Base-by-base conservation (phyloP, 2,113 vertebrate species). In the Misgurnus mizolepis region DNA sequence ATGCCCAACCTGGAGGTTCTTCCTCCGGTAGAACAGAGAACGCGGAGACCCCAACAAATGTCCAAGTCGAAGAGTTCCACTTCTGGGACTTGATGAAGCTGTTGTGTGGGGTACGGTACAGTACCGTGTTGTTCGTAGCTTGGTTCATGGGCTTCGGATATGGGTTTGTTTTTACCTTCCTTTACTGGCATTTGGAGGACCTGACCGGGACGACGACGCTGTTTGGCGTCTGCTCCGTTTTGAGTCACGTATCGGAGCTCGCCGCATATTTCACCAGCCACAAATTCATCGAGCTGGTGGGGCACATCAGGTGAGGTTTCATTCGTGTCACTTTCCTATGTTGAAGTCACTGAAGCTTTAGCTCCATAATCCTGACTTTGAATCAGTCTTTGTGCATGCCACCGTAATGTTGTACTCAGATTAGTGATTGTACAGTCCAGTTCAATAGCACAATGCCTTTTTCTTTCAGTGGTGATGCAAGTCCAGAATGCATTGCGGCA, bases 131-230 rank as follows among this genome's bases (percentile, higher is more conserved):
- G 10, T 98, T 97, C 0, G 97, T 99, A 47, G 97, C 97, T 0
- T 98, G 97, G 97, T 99, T 99, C 87, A 99, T 99, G 97, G 97
- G 97, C 0, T 99, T 99, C 62, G 96, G 97, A 1, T 98, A 99
- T 4, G 97, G 97, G 83, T 99, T 97, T 18, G 96, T 99, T 66
- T 99, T 99, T 89, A 99, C 94, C 82, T 99, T 99, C 86, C 95
- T 99, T 53, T 98, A 96, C 89, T 99, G 97, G 97, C 97, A 99
- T 85, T 81, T 98, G 85, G 91, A 97, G 89, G 97, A 99, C 82
- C 91, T 99, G 82, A 92, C 95, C 0, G 97, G 97, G 15, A 95
- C 95, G 4, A 94, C 96, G 65, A 98, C 97, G 0, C 95, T 99
- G 68, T 99, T 98, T n/a, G 97, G 97, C 1, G 91, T 99, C 89